phyloP scores from a whole-genome alignment of 2,113 vertebrate species.

The Balaenoptera acutorostrata region DNA sequence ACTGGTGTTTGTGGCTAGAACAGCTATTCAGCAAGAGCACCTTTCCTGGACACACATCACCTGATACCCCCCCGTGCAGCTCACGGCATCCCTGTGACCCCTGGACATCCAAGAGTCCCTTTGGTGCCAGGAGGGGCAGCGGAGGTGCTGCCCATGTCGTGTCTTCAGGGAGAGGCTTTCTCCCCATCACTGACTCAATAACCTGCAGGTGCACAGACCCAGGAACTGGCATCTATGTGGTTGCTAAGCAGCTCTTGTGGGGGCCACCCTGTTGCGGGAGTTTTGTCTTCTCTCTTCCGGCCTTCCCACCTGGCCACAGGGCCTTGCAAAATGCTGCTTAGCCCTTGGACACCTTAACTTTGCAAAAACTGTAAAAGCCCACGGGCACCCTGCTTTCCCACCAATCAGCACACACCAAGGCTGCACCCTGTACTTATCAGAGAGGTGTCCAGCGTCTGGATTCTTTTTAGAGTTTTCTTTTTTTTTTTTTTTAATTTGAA shows the following conservation, averaged over 20 bases:
- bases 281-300: background rate
- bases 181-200: fast-evolving
- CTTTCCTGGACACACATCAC: fast-evolving
- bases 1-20: fast-evolving
- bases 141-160: background rate
- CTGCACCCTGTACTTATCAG: background rate
- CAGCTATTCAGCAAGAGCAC: no score
- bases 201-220: background rate
- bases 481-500: no score
- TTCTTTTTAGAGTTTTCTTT: no score
- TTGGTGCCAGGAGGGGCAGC: background rate
- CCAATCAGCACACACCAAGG: fast-evolving
- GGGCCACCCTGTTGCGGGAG: background rate
- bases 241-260: no score
- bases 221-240: background rate
- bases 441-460: background rate
- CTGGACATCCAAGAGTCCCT: background rate
- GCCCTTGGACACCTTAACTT: no score
- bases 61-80: no score
- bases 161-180: background rate
- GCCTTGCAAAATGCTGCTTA: background rate
- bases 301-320: fast-evolving
- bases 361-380: background rate
- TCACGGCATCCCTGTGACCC: fast-evolving
- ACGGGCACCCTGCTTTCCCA: no score